Conservation (phyloP, 2,797 vertebrate genomes). For the Neosalanx taihuensis region DNA sequence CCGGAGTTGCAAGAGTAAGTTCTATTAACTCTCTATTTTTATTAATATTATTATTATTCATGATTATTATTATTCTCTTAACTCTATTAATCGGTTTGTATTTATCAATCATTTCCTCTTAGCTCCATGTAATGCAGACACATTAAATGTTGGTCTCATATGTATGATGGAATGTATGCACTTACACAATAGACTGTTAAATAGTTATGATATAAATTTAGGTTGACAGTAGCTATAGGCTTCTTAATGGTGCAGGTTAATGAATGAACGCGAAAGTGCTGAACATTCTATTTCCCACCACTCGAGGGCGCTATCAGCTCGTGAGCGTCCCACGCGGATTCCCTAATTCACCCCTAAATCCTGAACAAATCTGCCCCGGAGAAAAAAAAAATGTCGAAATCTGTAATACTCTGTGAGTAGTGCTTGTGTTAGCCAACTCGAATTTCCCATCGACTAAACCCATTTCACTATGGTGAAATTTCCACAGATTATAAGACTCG, state of each 20-base stretch:
- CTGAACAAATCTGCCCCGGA: background rate
- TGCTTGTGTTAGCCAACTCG: background rate
- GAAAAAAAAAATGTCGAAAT: background rate
- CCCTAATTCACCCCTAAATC: constrained; percentile 4
- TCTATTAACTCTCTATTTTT: too few species aligned
- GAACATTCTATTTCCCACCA: constrained; percentile 41
- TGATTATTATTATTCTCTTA: constrained; percentile 26
- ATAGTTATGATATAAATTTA: background rate
- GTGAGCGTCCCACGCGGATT: background rate
- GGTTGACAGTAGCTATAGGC: background rate
- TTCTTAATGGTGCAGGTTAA: background rate
- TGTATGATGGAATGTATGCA: too few species aligned
- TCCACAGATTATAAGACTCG: background rate
- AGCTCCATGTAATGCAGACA: background rate
- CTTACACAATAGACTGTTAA: background rate
- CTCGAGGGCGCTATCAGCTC: constrained; percentile 59
- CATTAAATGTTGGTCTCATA: background rate
- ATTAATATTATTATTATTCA: background rate
- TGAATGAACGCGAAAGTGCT: background rate
- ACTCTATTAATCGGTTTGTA: background rate
- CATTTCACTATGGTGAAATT: constrained; percentile 19
- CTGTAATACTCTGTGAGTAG: constrained; percentile 6
- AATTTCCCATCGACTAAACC: constrained; percentile 7
- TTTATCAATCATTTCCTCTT: background rate
- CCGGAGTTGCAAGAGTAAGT: constrained; percentile 82